Base-by-base conservation (phyloP, 2,797 vertebrate species). In the Phylloscopus collybita region DNA sequence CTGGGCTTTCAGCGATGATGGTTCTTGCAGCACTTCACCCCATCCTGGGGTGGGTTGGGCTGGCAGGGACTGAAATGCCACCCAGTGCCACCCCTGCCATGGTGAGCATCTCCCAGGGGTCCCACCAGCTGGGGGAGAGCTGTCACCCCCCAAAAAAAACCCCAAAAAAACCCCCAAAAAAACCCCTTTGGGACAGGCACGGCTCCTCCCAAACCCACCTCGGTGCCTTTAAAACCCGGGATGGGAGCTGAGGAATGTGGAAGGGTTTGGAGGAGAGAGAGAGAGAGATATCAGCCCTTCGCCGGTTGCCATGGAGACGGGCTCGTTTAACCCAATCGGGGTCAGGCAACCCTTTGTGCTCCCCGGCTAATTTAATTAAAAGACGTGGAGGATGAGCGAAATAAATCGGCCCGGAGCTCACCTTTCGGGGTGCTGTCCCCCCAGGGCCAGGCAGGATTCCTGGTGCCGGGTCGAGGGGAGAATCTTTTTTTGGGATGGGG, bases 251-350 rank as follows among this genome's bases (percentile, higher is more conserved):
- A 88, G 51, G 80, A 93, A 71, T 4, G 54, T 32, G 47, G 78
- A 88, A 78, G 54, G 83, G 29, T 78, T 92, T 54, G 86, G 88
- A 86, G 90, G 38, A 88, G 84, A 67, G 20, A 10, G 71, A 38
- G 88, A 34, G n/a, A 40, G 40, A 83, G 91, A 56, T 14, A 8
- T 5, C 73, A 86, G 78, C 66, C 80, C 86, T 91, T 54, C 57
- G 5, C 76, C 5, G 65, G 92, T 95, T 96, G 88, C 88, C 91
- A 92, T 93, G 93, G 93, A 81, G 51, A 96, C 59, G 6, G 64
- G 66, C 88, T 94, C 74, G 1, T 93, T 96, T 96, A 95, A 95
- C 95, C 93, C 95, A 47, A 20, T 79, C 36, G 56, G 86, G 95
- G 91, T 93, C 95, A 86, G 92, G 84, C 83, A 90, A 72, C 86